Evolutionary conservation across 2,113 vertebrate species (phyloP), one percentile per base, ranked within the genome.

Genomic region (Phylloscopus whistleri): DNA sequence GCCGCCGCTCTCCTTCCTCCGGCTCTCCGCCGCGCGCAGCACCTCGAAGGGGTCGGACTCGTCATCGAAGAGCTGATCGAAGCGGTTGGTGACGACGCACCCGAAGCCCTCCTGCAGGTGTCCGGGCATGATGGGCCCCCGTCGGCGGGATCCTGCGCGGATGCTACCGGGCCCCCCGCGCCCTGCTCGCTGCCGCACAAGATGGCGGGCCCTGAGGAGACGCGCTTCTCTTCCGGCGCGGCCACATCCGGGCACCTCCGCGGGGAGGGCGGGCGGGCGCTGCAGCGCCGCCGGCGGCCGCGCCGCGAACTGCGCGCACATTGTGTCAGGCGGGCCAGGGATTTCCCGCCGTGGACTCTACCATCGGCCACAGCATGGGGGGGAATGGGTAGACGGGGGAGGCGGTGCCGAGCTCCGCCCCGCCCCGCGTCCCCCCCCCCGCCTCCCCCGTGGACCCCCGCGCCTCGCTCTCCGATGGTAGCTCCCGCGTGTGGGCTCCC

Each of bases 71-170:
- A 99, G 97, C 96, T 99, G 99, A 98, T 99, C 99, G 98, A 99
- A 99, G 96, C 99, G 98, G 98, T 99, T 99, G 98, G 99, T 98
- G 96, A 99, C 99, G 97, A 99, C 98, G 95, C 99, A 99, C 97
- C 99, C 98, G 98, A 99, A 99, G 97, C 99, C 99, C 98, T 99
- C 99, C 98, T 99, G 99, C 98, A 99, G 98, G 98, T 99, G 99
- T 98, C 99, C 99, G 98, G 99, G 99, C 99, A 99, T 99, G 99
- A 99, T 99, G 99, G 98, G 98, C 98, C 98, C 99, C 99, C 98
- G 98, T 98, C 98, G 98, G 98, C 98, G 98, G 98, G 99, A 99
- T 99, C 98, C 98, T 98, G 98, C 98, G 98, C 98, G 98, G 99
- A 99, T 99, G 98, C 99, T 98, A 91, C 94, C 96, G 95, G 94